Conservation (phyloP, 2,797 vertebrate genomes). For the Simalia tracyae region DNA sequence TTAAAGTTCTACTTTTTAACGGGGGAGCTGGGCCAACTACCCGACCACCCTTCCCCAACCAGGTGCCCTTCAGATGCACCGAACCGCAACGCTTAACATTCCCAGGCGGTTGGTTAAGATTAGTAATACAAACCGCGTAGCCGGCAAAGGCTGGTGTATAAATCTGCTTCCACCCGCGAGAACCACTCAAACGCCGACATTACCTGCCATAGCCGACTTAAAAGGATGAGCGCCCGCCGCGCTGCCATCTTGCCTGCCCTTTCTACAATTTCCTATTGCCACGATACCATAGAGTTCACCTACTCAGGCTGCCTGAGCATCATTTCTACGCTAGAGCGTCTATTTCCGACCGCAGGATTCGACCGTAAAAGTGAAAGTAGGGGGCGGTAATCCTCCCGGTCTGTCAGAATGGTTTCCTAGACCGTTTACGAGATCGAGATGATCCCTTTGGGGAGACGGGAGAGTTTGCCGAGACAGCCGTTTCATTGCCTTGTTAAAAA, state of each 20-base stretch:
- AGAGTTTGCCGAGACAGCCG: too few relatives aligned
- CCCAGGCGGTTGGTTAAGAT: neutral
- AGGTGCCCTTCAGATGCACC: neutral
- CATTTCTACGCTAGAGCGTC: neutral
- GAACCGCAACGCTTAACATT: neutral
- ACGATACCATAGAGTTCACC: fast-evolving
- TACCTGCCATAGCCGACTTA: conserved; percentile 45
- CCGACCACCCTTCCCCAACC: neutral
- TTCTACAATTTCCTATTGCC: neutral
- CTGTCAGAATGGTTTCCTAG: too few relatives aligned
- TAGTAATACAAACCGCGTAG: neutral
- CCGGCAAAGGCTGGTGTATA: neutral
- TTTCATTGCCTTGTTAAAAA: neutral
- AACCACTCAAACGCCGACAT: neutral
- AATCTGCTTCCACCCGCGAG: neutral
- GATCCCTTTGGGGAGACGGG: neutral
- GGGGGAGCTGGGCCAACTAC: neutral
- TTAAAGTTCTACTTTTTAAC: neutral
- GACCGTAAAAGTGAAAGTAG: neutral
- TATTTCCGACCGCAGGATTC: neutral
- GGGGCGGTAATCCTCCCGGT: neutral
- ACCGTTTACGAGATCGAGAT: neutral
- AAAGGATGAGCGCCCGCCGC: neutral
- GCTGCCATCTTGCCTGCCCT: conserved; percentile 50
- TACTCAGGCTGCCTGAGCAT: neutral